Evolutionary conservation across 2,113 vertebrate genomes (phyloP).

Genomic region (Melanocharis versteri): DNA sequence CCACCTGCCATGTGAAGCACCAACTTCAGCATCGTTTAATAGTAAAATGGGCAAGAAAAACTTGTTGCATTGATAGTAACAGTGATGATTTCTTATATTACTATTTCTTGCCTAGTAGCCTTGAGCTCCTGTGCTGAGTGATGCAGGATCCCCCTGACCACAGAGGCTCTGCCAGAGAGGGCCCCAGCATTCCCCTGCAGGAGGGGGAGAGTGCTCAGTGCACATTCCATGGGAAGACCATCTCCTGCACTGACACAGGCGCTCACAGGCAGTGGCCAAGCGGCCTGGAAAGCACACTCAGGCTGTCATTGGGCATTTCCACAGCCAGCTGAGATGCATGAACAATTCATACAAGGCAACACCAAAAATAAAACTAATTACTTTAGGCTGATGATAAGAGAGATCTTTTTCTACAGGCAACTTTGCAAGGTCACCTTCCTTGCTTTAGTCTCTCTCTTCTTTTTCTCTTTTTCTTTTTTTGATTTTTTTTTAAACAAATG

Average conservation of each 20-base stretch:
- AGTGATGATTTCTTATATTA: background rate
- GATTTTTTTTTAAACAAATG: background rate
- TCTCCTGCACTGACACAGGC: background rate
- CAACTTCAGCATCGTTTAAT: background rate
- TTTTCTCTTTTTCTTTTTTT: no score
- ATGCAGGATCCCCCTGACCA: background rate
- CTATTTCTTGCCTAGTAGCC: background rate
- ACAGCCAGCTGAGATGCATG: background rate
- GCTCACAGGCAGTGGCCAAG: background rate
- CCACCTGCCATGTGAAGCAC: background rate
- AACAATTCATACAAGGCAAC: background rate
- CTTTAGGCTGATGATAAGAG: constrained; percentile 24
- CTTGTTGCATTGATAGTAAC: background rate
- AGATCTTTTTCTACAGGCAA: constrained; percentile 23
- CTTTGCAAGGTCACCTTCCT: constrained; percentile 48
- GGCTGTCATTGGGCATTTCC: background rate
- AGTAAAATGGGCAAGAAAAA: background rate
- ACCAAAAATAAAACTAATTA: constrained; percentile 59
- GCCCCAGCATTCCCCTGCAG: background rate
- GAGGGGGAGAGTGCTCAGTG: background rate
- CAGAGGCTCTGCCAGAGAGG: background rate
- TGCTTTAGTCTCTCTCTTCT: background rate
- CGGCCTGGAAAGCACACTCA: background rate
- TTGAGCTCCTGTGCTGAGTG: background rate
- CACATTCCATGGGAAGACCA: background rate